Evolutionary conservation across 1,140 invertebrate species (phyloP), one percentile per base, ranked within the genome.

Genomic region (Lepidurus couesii): DNA sequence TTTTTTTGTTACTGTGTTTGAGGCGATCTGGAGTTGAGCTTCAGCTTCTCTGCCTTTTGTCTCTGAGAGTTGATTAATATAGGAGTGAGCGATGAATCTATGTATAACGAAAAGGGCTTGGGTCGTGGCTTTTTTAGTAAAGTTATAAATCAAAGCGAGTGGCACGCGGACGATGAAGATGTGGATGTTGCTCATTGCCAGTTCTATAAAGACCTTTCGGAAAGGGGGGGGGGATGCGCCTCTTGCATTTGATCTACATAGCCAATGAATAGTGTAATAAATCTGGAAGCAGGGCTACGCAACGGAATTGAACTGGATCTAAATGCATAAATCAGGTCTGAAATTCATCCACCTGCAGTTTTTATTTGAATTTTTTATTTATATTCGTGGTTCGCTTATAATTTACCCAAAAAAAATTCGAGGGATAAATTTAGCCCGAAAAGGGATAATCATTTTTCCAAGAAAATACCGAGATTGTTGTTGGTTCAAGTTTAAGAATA

Each of bases 231-330:
- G 53, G 16, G 0, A 65, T 65, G 53, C 53, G 53, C 5, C n/a
- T 21, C 53, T 65, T 65, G 53, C 53, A 65, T 65, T 65, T 65
- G 53, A 65, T 65, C 53, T 65, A 65, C 53, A 65, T 65, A 65
- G 6, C 53, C 53, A 65, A 65, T 65, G 53, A 65, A 65, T 65
- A n/a, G 16, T 16, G 8, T 65, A 65, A 65, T 65, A 65, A 65
- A 65, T 65, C 34, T 65, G 21, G 53, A 65, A 65, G 16, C 21
- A 65, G 53, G 53, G 53, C n/a, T 65, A 21, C 21, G 16, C 53
- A 65, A n/a, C 5, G 53, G 53, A 65, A 65, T 65, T 13, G n/a
- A 65, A 65, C 21, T 13, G 53, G 53, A 65, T 65, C 53, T 65
- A 65, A 65, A 65, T 65, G 53, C 53, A 65, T 65, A 65, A 65